Evolutionary conservation across 1,140 invertebrate species (phyloP).

Genomic region (Nasonia vitripennis): DNA sequence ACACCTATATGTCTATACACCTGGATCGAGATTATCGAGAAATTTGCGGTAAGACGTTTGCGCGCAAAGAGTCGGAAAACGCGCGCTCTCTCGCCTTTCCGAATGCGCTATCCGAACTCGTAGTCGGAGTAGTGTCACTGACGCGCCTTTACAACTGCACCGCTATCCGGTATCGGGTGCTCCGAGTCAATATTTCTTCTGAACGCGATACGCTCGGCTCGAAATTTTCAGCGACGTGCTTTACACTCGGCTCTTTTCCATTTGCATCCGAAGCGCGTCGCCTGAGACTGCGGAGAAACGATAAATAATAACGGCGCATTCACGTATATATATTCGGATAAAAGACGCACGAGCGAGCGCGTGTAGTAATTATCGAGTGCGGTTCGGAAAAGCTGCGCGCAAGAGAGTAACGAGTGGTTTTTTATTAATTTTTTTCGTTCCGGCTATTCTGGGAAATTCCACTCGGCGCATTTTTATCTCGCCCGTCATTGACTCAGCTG

Average conservation of each 20-base stretch:
- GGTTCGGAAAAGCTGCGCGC: slow-evolving; percentile 2
- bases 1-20: background rate
- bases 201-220: background rate
- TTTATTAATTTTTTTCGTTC: too few species aligned
- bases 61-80: slow-evolving; percentile 29
- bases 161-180: background rate
- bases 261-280: slow-evolving; percentile 36
- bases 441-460: too few species aligned
- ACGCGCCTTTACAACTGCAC: background rate
- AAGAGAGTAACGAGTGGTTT: background rate
- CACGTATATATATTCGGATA: background rate
- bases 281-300: background rate
- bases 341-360: background rate
- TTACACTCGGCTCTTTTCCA: background rate
- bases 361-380: slow-evolving; percentile 32
- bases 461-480: too few species aligned
- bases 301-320: too few species aligned
- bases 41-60: background rate
- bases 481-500: too few species aligned
- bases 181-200: slow-evolving; percentile 8
- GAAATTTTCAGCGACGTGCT: background rate
- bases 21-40: too few species aligned
- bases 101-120: background rate
- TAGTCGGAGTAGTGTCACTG: background rate
- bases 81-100: too few species aligned